phyloP scores from a whole-genome alignment of 2,888 invertebrate genomes.

The Incurvaria masculella region DNA sequence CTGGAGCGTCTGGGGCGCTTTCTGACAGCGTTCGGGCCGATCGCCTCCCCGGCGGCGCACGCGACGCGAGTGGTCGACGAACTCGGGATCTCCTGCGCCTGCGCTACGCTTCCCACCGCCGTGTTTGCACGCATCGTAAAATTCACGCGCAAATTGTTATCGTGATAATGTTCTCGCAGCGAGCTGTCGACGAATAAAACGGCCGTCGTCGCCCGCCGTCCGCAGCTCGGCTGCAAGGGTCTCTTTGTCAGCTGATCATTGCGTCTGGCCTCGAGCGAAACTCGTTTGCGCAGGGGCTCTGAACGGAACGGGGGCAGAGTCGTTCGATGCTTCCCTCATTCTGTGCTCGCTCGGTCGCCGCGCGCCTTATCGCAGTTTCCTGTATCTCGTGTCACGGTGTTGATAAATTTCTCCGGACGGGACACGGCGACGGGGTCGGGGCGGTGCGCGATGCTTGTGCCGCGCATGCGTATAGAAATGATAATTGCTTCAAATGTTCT shows the following conservation, averaged over 20 bases:
- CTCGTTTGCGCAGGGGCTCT: not conserved
- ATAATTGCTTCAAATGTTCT: slow-evolving; percentile 47
- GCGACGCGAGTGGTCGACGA: not conserved
- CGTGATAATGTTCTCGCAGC: not conserved
- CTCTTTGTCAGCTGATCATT: not conserved
- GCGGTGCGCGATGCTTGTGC: slow-evolving; percentile 35
- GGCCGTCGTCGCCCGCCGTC: not conserved
- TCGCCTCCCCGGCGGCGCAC: not conserved
- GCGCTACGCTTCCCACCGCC: not conserved
- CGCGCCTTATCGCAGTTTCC: slow-evolving; percentile 40
- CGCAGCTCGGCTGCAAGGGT: slow-evolving; percentile 13
- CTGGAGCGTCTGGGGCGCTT: not conserved
- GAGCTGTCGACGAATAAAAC: not conserved
- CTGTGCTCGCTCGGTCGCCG: slow-evolving; percentile 6
- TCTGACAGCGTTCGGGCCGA: not conserved
- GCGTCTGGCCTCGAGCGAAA: not conserved
- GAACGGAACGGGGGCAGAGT: not conserved
- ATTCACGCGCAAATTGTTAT: not conserved
- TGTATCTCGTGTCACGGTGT: slow-evolving; percentile 31
- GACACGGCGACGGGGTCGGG: slow-evolving; percentile 43
- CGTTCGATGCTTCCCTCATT: not conserved
- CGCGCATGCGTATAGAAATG: slow-evolving; percentile 47
- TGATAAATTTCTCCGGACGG: slow-evolving; percentile 48
- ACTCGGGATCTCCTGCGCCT: not conserved
- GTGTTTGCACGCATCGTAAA: not conserved